Evolutionary conservation across 92 coral and sea anemone genomes (phyloP), one percentile per base, ranked within the genome.

Genomic region (Scolanthus callimorphus): DNA sequence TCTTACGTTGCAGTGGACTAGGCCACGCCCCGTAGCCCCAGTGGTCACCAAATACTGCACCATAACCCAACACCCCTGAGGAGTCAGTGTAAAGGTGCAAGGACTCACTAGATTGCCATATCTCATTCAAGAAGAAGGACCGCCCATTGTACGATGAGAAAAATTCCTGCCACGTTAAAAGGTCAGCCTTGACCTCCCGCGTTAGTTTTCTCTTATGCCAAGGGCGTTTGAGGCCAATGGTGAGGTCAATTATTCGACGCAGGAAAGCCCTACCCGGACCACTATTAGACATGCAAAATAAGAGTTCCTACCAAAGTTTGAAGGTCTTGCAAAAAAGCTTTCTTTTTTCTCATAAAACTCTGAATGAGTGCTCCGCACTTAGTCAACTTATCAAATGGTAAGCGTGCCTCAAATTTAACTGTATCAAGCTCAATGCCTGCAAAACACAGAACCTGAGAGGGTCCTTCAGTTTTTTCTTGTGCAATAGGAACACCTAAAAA

Each of bases 341-440:
- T 77, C 59, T 68, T 77, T 11, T 57, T 51, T 49, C 12, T 27
- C 31, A n/a, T n/a, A n/a, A n/a, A n/a, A n/a, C n/a, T n/a, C n/a
- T n/a, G 21, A 31, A 78, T 78, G 22, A n/a, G n/a, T n/a, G n/a
- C n/a, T n/a, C n/a, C n/a, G n/a, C n/a, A n/a, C n/a, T n/a, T n/a
- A n/a, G n/a, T n/a, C n/a, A n/a, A n/a, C n/a, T n/a, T n/a, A n/a
- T n/a, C n/a, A n/a, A n/a, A n/a, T n/a, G n/a, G n/a, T n/a, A n/a
- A n/a, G n/a, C n/a, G n/a, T n/a, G n/a, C n/a, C n/a, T n/a, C n/a
- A n/a, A n/a, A n/a, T n/a, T 15, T 25, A 1, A 75, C 26, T 1
- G 84, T 31, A 31, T 77, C 84, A 20, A 77, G 39, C 49, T 77
- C 77, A 22, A 77, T 59, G 17, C 77, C 84, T 25, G 84, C 78